A percentile compares a stretch with the other conserved stretches of the same genome.
These are phyloP conservation scores for Oryzias celebensis DNA, from an alignment of 2,113 vertebrate genomes.

Conservation along the genomic window DNA sequence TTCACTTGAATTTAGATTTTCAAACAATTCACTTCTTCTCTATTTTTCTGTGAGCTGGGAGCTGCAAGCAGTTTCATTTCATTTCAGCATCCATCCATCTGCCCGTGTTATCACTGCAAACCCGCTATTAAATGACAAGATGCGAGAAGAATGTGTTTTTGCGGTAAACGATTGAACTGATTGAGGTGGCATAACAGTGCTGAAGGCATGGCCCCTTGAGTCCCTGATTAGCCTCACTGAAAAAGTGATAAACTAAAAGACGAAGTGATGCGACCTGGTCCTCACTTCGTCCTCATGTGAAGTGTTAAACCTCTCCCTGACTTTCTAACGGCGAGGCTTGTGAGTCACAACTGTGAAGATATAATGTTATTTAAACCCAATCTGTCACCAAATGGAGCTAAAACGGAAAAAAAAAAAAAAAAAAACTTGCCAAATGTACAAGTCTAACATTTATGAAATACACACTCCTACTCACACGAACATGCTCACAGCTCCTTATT, in stretches of 20 bases:
- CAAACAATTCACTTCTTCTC: background rate
- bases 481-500: conserved; percentile 35
- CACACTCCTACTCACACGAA: conserved; percentile 39
- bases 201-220: conserved; percentile 34
- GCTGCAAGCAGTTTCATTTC: conserved; percentile 4
- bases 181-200: conserved; percentile 19
- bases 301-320: conserved; percentile 70
- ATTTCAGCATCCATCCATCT: conserved; percentile 14
- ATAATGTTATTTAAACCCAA: conserved; percentile 72
- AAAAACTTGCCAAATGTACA: conserved; percentile 61
- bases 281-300: conserved; percentile 54
- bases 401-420: conserved; percentile 43
- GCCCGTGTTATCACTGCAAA: conserved; percentile 5
- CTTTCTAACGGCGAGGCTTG: conserved; percentile 51
- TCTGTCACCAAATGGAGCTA: conserved; percentile 68
- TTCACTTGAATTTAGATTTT: conserved; percentile 6
- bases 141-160: conserved; percentile 3
- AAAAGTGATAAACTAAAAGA: conserved; percentile 61
- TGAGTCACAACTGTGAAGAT: conserved; percentile 75
- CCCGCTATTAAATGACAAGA: conserved; percentile 4
- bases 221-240: conserved; percentile 37
- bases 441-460: conserved; percentile 56
- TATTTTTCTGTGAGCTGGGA: background rate
- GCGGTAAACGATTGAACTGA: conserved; percentile 7
- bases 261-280: conserved; percentile 51